Evolutionary conservation across 2,797 vertebrate genomes (phyloP).

Genomic region (Clarias fuscus): DNA sequence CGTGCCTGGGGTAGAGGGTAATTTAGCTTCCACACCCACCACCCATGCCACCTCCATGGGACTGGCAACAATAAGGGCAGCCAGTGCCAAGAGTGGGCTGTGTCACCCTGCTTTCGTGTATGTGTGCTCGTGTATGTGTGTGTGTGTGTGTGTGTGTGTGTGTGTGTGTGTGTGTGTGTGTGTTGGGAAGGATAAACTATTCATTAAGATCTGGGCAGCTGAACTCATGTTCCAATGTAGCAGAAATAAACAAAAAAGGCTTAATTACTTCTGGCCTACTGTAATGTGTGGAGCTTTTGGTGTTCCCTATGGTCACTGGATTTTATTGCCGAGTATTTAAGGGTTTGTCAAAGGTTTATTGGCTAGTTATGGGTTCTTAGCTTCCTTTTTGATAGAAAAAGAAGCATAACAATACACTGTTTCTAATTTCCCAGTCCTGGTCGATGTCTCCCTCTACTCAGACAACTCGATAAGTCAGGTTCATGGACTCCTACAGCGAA

Average conservation of each 20-base stretch:
- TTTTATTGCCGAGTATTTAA: constrained; percentile 35
- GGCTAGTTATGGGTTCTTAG: constrained; percentile 9
- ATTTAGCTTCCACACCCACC: constrained; percentile 61
- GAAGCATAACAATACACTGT: neutral
- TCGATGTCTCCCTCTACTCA: neutral
- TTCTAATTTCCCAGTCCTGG: neutral
- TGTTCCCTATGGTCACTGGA: constrained; percentile 42
- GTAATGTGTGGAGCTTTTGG: constrained; percentile 39
- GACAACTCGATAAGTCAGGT: constrained; percentile 6
- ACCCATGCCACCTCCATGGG: constrained; percentile 58
- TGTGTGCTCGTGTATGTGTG: constrained; percentile 37
- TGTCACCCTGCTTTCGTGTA: constrained; percentile 43
- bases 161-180: constrained; percentile 34
- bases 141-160: neutral
- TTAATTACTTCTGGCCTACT: constrained; percentile 53
- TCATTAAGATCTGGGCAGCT: constrained; percentile 56
- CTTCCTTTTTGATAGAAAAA: neutral
- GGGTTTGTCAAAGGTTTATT: constrained; percentile 23
- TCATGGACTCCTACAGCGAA: neutral
- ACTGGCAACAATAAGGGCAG: constrained; percentile 61
- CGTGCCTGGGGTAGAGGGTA: constrained; percentile 62
- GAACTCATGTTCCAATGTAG: constrained; percentile 48
- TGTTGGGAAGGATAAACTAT: constrained; percentile 50
- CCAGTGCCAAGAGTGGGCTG: constrained; percentile 58
- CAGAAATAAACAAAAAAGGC: constrained; percentile 47